Conservation (phyloP, 2,888 invertebrate species). For the Dynastes maya region DNA sequence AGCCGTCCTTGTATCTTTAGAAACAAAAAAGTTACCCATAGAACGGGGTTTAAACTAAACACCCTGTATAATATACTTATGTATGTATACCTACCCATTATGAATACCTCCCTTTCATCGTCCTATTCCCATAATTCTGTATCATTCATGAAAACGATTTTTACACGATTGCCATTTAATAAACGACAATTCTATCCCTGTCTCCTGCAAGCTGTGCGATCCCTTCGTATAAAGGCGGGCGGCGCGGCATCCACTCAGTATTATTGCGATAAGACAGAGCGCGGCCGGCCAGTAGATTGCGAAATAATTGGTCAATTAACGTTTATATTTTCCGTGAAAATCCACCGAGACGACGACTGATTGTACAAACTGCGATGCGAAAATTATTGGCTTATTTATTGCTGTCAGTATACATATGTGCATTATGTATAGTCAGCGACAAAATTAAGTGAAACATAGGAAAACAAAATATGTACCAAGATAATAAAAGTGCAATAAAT, state of each 20-base stretch:
- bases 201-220: too few relatives aligned
- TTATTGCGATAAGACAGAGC: background rate
- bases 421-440: background rate
- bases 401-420: background rate
- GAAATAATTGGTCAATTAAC: slow-evolving; percentile 30
- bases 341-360: background rate
- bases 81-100: too few relatives aligned
- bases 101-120: too few relatives aligned
- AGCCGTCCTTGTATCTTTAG: too few relatives aligned
- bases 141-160: background rate
- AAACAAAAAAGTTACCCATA: too few relatives aligned
- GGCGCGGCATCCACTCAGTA: too few relatives aligned
- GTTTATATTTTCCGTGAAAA: slow-evolving; percentile 23
- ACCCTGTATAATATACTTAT: too few relatives aligned
- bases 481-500: background rate
- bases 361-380: background rate
- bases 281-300: slow-evolving; percentile 41
- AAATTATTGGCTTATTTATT: background rate
- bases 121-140: background rate
- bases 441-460: background rate
- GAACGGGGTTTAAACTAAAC: too few relatives aligned
- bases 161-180: background rate
- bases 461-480: background rate
- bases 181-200: background rate
- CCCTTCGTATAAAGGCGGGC: too few relatives aligned